A percentile compares a stretch with the other conserved stretches of the same genome.
Conservation (phyloP, 2,888 invertebrate genomes). For the Aleiodes testaceus region DNA sequence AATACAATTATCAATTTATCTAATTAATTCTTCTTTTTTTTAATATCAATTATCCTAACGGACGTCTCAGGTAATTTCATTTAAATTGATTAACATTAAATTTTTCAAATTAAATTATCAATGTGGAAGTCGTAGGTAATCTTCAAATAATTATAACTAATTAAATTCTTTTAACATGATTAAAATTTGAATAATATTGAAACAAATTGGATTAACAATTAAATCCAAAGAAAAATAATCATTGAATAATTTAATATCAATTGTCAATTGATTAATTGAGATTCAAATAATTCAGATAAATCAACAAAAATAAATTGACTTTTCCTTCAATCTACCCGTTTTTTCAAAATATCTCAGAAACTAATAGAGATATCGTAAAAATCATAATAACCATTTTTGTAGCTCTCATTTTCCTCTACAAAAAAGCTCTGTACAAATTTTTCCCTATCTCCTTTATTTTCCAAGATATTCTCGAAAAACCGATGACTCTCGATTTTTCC, state of each 20-base stretch:
- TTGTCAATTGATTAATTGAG: constrained; percentile 3
- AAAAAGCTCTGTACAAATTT: too few species aligned
- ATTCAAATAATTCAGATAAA: background rate
- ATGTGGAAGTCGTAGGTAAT: constrained; percentile 2
- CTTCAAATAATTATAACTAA: background rate
- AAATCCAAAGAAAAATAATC: background rate
- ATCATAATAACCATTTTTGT: too few species aligned
- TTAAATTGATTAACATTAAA: constrained; percentile 5
- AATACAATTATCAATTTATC: constrained; percentile 20
- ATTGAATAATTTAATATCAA: background rate
- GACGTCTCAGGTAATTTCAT: constrained; percentile 13
- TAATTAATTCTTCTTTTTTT: constrained; percentile 2
- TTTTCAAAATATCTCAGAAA: too few species aligned
- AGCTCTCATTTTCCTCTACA: too few species aligned
- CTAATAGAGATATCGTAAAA: too few species aligned
- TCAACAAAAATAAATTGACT: background rate
- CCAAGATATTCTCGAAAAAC: too few species aligned
- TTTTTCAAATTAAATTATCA: constrained; percentile 16
- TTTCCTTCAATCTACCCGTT: background rate
- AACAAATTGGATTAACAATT: background rate
- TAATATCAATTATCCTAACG: constrained; percentile 6
- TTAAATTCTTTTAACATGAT: constrained; percentile 9
- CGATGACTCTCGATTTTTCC: too few species aligned
- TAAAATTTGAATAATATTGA: constrained; percentile 14
- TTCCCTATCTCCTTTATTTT: too few species aligned